Evolutionary conservation across 2,113 vertebrate species (phyloP).

Genomic region (Gallinago jamesoni): DNA sequence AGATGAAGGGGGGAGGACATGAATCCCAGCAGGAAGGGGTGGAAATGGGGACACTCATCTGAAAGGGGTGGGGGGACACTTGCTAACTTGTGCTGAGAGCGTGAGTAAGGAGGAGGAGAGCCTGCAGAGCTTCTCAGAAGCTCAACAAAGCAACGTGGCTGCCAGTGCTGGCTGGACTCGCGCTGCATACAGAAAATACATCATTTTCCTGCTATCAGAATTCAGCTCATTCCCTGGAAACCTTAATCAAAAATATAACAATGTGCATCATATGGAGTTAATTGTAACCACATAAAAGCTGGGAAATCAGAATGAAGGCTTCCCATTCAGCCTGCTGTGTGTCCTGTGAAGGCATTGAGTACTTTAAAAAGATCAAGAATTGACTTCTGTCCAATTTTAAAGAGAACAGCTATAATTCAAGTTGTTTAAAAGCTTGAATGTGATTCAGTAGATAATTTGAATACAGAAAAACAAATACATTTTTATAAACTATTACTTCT

Average conservation of each 20-base stretch:
- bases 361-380: not conserved
- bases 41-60: not conserved
- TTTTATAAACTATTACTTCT: not conserved
- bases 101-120: not conserved
- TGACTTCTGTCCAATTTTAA: not conserved
- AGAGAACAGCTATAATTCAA: not conserved
- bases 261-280: not conserved
- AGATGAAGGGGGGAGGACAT: fast-evolving
- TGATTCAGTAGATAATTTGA: not conserved
- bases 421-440: not conserved
- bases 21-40: fast-evolving
- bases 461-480: not conserved
- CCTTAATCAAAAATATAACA: not conserved
- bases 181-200: fast-evolving
- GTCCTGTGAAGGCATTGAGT: not conserved
- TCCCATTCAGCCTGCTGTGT: not conserved
- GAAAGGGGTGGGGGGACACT: not conserved
- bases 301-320: not conserved
- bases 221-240: not conserved
- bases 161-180: fast-evolving
- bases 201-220: not conserved
- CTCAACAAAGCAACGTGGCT: not conserved
- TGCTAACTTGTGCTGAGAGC: not conserved
- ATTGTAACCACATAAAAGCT: not conserved
- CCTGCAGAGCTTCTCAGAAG: not conserved